These are phyloP conservation scores for Pycnonotus jocosus DNA, from an alignment of 2,113 vertebrate species.

Conservation along the genomic window DNA sequence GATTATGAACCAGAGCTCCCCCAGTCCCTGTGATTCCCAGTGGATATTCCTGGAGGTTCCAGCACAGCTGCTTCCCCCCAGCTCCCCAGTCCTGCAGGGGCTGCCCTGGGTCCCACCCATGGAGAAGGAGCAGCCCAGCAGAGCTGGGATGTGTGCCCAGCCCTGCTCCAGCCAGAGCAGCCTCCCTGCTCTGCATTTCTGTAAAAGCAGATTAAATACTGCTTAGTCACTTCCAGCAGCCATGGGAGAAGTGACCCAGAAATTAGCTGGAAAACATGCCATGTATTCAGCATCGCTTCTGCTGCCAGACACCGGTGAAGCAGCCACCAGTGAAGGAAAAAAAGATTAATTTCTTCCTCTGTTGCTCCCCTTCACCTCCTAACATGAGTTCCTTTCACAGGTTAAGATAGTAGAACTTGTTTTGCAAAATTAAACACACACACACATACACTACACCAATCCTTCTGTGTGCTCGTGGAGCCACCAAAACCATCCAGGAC, in stretches of 20 bases:
- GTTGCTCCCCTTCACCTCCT: neutral
- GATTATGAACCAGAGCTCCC: neutral
- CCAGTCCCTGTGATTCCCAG: accelerated
- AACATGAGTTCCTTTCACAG: neutral
- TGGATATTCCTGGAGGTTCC: neutral
- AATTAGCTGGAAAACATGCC: neutral
- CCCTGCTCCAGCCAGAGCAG: neutral
- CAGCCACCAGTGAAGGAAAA: neutral
- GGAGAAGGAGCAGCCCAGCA: neutral
- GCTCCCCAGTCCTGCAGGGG: neutral
- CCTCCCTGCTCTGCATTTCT: neutral
- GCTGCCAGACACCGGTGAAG: neutral
- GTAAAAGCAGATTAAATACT: neutral
- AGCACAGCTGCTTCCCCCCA: accelerated
- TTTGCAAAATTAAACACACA: neutral
- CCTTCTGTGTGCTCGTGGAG: neutral
- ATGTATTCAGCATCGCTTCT: neutral
- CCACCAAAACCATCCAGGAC: neutral
- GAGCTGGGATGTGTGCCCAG: neutral
- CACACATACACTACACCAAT: neutral
- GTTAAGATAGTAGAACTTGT: neutral
- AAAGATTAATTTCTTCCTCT: neutral
- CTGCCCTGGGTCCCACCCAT: neutral
- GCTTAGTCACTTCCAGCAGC: constrained; percentile 19
- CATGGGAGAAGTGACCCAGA: constrained; percentile 30